These are phyloP conservation scores for Chrysolina haemoptera DNA, from an alignment of 2,888 invertebrate genomes.

Conservation along the genomic window DNA sequence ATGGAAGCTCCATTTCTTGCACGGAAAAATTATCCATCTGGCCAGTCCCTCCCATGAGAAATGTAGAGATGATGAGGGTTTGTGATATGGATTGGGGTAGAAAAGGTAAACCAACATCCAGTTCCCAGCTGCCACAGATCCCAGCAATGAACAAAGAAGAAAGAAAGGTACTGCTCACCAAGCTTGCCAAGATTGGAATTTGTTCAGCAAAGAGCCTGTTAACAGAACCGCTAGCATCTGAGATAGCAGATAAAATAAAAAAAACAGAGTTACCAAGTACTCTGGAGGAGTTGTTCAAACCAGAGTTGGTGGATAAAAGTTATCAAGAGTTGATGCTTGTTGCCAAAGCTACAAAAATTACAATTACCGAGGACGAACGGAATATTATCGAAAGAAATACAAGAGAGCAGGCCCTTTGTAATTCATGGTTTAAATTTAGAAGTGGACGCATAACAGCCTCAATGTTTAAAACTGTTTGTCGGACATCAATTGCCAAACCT, in stretches of 20 bases:
- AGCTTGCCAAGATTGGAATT: neutral
- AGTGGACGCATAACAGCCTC: neutral
- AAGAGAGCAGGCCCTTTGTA: neutral
- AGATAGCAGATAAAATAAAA: neutral
- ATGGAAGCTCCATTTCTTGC: neutral
- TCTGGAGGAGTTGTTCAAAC: neutral
- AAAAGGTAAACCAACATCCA: neutral
- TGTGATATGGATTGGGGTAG: neutral
- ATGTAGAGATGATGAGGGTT: neutral
- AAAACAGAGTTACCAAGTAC: neutral
- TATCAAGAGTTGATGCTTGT: neutral
- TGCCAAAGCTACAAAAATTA: neutral
- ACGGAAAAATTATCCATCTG: neutral
- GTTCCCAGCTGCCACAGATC: neutral
- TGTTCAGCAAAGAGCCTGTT: neutral
- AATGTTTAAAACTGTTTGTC: neutral
- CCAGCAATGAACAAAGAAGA: neutral
- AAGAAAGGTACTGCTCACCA: neutral
- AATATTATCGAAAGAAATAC: neutral
- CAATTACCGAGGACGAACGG: neutral
- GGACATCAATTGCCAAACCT: neutral
- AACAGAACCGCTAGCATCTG: neutral
- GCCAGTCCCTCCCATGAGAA: neutral
- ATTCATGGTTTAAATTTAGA: neutral
- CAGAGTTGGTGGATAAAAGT: neutral